Evolutionary conservation across 2,797 vertebrate genomes (phyloP).

Genomic region (Notoglanidium macrostoma): DNA sequence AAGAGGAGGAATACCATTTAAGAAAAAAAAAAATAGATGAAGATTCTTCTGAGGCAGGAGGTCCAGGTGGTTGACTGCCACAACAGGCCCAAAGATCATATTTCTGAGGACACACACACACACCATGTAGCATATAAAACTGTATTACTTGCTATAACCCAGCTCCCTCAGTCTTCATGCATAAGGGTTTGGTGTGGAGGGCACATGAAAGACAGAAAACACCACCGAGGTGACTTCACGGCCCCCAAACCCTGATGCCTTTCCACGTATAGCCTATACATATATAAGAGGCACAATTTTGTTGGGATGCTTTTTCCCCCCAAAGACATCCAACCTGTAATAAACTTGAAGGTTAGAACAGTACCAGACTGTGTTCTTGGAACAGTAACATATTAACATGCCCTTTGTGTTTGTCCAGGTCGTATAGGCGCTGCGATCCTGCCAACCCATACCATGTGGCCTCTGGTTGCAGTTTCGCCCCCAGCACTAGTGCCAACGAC

Average conservation of each 20-base stretch:
- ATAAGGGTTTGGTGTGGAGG: conserved; percentile 31
- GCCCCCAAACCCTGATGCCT: conserved; percentile 7
- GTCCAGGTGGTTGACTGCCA: conserved; percentile 25
- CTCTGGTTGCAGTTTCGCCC: conserved; percentile 83
- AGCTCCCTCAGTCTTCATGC: conserved; percentile 42
- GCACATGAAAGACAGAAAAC: conserved; percentile 44
- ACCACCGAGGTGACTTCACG: conserved; percentile 24
- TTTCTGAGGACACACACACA: not conserved
- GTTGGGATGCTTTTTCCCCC: not conserved
- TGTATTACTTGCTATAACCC: conserved; percentile 61
- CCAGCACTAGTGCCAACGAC: conserved; percentile 92
- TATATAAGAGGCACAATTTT: not conserved
- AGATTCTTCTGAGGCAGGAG: conserved; percentile 10
- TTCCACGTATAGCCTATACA: not conserved
- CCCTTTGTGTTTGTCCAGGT: conserved; percentile 70
- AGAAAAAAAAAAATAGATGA: conserved; percentile 59
- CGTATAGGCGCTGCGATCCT: conserved; percentile 83
- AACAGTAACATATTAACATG: not conserved
- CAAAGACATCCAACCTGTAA: not conserved
- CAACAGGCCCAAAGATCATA: conserved; percentile 53
- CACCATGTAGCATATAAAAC: conserved; percentile 45
- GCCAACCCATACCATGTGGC: conserved; percentile 82
- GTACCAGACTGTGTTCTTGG: not conserved
- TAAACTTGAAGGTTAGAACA: not conserved
- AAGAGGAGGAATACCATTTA: conserved; percentile 57